These are phyloP conservation scores for Pollenia griseotomentosa DNA, from an alignment of 2,888 invertebrate genomes.

Conservation along the genomic window DNA sequence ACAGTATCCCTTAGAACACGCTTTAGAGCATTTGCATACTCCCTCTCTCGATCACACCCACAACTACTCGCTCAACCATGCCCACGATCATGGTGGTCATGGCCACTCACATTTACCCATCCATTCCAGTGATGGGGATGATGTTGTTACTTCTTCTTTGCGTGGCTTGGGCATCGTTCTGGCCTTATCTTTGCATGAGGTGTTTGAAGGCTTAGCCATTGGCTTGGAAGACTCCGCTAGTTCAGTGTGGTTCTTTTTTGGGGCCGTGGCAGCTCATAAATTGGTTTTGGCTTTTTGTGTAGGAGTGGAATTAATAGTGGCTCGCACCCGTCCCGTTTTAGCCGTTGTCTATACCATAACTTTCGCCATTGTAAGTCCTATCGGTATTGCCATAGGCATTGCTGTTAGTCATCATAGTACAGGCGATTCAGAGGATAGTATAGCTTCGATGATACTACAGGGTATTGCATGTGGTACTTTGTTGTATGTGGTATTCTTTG, in stretches of 20 bases:
- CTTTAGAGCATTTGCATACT: conserved; percentile 35
- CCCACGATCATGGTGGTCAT: conserved; percentile 68
- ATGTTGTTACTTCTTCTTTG: conserved; percentile 83
- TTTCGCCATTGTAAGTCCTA: conserved; percentile 91
- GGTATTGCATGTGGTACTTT: conserved; percentile 96
- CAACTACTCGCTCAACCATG: conserved; percentile 65
- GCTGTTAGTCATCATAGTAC: conserved; percentile 88
- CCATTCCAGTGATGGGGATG: conserved; percentile 78
- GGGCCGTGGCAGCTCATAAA: conserved; percentile 93
- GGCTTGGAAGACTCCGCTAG: conserved; percentile 88
- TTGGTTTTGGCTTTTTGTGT: conserved; percentile 95
- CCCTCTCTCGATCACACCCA: conserved; percentile 55
- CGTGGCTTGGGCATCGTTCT: conserved; percentile 92
- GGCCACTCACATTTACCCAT: conserved; percentile 78
- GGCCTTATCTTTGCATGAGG: conserved; percentile 93
- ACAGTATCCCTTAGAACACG: conserved; percentile 40
- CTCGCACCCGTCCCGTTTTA: conserved; percentile 87
- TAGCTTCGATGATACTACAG: conserved; percentile 88
- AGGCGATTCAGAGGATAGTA: conserved; percentile 86
- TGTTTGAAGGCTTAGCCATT: conserved; percentile 94
- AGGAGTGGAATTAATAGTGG: conserved; percentile 91
- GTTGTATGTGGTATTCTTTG: conserved; percentile 98
- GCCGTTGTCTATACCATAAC: conserved; percentile 89
- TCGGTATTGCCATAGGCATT: conserved; percentile 89
- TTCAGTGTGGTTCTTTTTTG: conserved; percentile 92